Evolutionary conservation across 1,140 invertebrate genomes (phyloP), one percentile per base, ranked within the genome.

Genomic region (Bombus breviceps): DNA sequence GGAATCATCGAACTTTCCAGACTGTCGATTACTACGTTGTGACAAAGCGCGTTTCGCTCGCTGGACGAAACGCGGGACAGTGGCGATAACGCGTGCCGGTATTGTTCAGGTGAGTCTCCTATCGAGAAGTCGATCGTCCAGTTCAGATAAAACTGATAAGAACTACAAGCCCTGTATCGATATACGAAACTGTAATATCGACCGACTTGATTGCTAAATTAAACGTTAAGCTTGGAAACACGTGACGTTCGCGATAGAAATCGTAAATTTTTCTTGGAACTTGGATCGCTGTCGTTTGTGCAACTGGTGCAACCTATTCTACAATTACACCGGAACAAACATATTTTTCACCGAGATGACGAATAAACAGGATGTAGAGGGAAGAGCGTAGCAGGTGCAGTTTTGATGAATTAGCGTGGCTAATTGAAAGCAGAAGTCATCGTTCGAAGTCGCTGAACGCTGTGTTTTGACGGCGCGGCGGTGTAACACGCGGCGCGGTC

Each of bases 1-100:
- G 32, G 69, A 75, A 85, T 86, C 79, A 73, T 72, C 53, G 84
- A 86, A 83, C 79, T 83, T 88, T 86, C 87, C 62, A 86, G 68
- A 72, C 68, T 41, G 83, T 74, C 41, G 69, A 86, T 88, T 68
- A 68, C 53, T 47, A 32, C 3, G 28, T 37, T 53, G n/a, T 76
- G 80, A 71, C 72, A 83, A 47, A 37, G 34, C 75, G 32, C 34
- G 39, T 47, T 28, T 41, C 28, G 66, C 69, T 41, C 15, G 47
- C 32, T 22, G 47, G 37, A 43, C 6, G 28, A 53, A 37, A 13
- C 41, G 71, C n/a, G n/a, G 13, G n/a, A 62, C 47, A 62, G 57
- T 22, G 43, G 71, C 43, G 74, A 83, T 83, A 83, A 78, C 82
- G 53, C 15, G 34, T 15, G 18, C 15, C 83, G 39, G 53, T 47